Conservation (phyloP, 2,888 invertebrate species). For the Epinotia ramella region DNA sequence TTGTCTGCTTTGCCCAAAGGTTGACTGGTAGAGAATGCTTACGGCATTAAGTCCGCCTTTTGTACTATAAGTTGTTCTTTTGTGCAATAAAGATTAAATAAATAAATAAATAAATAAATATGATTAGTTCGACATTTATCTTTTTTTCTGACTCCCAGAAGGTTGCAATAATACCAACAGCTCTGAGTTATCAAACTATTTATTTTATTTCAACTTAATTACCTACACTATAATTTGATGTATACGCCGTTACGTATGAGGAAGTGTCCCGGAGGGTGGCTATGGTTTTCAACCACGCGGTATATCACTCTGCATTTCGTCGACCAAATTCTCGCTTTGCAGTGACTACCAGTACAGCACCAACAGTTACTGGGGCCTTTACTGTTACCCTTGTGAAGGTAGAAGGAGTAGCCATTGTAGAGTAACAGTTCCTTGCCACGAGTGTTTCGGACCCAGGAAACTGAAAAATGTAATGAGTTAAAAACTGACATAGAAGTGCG, state of each 20-base stretch:
- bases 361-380: slow-evolving; percentile 40
- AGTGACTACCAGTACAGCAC: neutral
- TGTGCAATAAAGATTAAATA: too few relatives aligned
- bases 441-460: slow-evolving; percentile 48
- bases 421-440: slow-evolving; percentile 22
- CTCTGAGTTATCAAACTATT: too few relatives aligned
- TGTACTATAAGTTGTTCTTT: too few relatives aligned
- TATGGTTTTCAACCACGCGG: neutral
- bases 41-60: too few relatives aligned
- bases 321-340: neutral
- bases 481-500: neutral
- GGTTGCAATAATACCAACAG: too few relatives aligned
- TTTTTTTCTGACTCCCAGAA: too few relatives aligned
- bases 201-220: neutral
- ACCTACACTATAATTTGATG: neutral
- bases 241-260: neutral
- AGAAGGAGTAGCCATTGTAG: slow-evolving; percentile 31
- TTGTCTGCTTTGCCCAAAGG: too few relatives aligned
- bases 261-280: neutral
- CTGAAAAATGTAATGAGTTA: slow-evolving; percentile 42
- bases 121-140: too few relatives aligned
- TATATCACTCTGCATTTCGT: neutral
- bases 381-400: slow-evolving; percentile 20
- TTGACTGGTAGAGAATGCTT: too few relatives aligned
- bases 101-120: too few relatives aligned